Evolutionary conservation across 1,140 invertebrate genomes (phyloP), one percentile per base, ranked within the genome.

Genomic region (Mesaphorura yosii): DNA sequence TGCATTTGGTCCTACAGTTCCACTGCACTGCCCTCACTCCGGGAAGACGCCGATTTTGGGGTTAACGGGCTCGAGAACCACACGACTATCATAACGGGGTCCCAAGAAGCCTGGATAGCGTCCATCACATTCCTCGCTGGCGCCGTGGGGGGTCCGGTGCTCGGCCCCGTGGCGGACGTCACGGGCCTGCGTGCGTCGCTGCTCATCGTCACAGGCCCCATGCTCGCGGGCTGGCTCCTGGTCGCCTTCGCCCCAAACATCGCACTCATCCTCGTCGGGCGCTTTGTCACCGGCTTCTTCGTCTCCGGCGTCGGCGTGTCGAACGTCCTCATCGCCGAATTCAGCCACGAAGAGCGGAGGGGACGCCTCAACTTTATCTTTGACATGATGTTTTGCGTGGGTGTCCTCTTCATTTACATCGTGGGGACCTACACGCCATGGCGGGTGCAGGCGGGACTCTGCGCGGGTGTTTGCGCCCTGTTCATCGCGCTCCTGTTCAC

Each of bases 301-400:
- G 65, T 59, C 4, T 69, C 71, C 1, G 63, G 67, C 2, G 80
- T 85, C 75, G 68, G 76, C 2, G 79, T 79, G 1, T 81, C 78
- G 0, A 14, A 14, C n/a, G 22, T 71, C 20, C 73, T 73, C 47
- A 60, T 73, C 7, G 69, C 68, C 40, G 72, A 74, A 63, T 68
- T 69, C 4, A 66, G 69, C 0, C 66, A 69, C 1, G 64, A 67
- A 44, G 64, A 65, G 14, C 58, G 66, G 10, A 41, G 72, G 29
- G 72, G 72, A 5, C 59, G 66, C 37, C 58, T 72, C 2, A 48
- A 29, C 25, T 48, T 28, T 22, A 15, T 48, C 3, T 48, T 48
- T 48, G 46, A 48, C 26, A 48, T 31, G 28, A 22, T 48, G 26
- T 29, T 48, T 29, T 48, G 46, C 28, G 27, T 29, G 15, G 46